Base-by-base conservation (phyloP, 2,888 invertebrate genomes). In the Fragum whitleyi region DNA sequence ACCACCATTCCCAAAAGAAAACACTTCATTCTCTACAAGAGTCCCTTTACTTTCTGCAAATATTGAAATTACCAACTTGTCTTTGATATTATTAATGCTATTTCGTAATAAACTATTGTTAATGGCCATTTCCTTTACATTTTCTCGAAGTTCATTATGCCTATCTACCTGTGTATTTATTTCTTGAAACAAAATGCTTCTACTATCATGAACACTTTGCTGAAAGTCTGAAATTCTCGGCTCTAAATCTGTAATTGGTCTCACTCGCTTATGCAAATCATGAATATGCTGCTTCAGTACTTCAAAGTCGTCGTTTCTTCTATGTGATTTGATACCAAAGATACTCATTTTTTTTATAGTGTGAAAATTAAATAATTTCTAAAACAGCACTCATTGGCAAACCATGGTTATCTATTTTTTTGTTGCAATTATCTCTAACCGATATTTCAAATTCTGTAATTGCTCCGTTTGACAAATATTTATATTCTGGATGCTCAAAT, bases 321-420 rank as follows among this genome's bases (percentile, higher is more conserved):
- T 73, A 32, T 73, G 55, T 26, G 16, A 23, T 73, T 70, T 55
- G 2, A 36, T 55, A 32, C 70, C 75, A 29, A 75, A 68, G 53
- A 75, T 75, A 59, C 75, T 75, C 75, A 75, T 75, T 68, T 75
- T n/a, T n/a, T n/a, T 59, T 59, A 32, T 59, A n/a, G 14, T 57
- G 29, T 29, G 42, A 59, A 62, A 77, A 68, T 68, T 68, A 68
- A 68, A 68, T 47, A n/a, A 68, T 68, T 72, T 72, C 75, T 65
- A 73, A 74, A 51, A 81, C 80, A 81, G 59, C 42, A 81, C 55
- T 77, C 39, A 81, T 77, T 55, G 79, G 53, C 42, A 74, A 71
- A 3, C 72, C 71, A 74, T 75, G 28, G 36, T 79, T 71, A 39
- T 67, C 32, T 47, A 78, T 78, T 57, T 68, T n/a, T 0, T 72